Conservation (phyloP, 2,113 vertebrate genomes). For the Pituophis catenifer region DNA sequence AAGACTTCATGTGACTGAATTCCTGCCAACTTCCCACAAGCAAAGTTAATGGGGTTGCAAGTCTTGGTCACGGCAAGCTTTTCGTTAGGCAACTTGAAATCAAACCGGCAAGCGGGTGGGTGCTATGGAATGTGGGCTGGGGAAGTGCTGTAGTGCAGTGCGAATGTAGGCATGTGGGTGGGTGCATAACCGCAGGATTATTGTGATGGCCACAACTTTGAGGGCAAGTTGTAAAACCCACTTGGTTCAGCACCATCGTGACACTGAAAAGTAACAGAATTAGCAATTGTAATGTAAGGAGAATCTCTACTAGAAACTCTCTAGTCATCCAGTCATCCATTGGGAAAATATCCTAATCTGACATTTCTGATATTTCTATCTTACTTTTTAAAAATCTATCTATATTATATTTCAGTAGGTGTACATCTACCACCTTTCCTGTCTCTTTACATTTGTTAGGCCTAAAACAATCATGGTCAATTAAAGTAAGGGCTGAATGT, state of each 20-base stretch:
- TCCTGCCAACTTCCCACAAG: not conserved
- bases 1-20: not conserved
- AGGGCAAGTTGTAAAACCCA: not conserved
- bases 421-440: not conserved
- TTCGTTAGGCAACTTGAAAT: not conserved
- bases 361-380: not conserved
- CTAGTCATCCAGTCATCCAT: not conserved
- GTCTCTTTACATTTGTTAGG: not conserved
- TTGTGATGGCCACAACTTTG: not conserved
- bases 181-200: not conserved
- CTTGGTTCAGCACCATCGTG: not conserved
- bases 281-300: not conserved
- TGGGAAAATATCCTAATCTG: not conserved
- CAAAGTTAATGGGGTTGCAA: not conserved
- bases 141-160: rapidly evolving
- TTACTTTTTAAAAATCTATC: not conserved
- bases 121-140: not conserved
- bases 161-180: not conserved
- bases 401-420: not conserved
- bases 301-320: not conserved
- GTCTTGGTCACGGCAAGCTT: not conserved
- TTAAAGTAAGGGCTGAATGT: not conserved
- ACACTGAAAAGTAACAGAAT: not conserved
- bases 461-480: not conserved
- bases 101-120: not conserved